phyloP scores from a whole-genome alignment of 1,140 invertebrate species.

The Ephestia elutella region DNA sequence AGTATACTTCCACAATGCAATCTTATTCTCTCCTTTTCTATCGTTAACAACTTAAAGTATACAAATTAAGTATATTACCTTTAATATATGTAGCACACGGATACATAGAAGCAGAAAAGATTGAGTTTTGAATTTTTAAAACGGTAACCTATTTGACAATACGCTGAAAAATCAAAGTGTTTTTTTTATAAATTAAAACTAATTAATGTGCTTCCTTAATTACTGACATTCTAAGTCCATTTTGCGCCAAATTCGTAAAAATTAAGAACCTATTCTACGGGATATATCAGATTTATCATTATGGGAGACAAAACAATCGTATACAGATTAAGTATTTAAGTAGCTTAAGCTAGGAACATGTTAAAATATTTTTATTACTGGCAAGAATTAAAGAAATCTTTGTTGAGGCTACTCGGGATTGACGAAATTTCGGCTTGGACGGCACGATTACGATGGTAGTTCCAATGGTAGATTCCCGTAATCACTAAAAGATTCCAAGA shows the following conservation, averaged over 20 bases:
- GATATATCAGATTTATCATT: constrained; percentile 1
- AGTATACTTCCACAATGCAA: constrained; percentile 64
- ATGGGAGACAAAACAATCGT: constrained; percentile 1
- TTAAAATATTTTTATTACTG: constrained; percentile 37
- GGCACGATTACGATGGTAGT: constrained; percentile 27
- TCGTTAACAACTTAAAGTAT: constrained; percentile 59
- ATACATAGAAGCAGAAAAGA: constrained; percentile 18
- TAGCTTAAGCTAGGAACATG: constrained; percentile 49
- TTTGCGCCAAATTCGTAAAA: neutral
- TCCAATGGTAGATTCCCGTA: neutral
- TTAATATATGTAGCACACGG: constrained; percentile 38
- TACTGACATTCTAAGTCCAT: constrained; percentile 3
- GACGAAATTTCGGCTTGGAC: constrained; percentile 25
- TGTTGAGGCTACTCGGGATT: neutral
- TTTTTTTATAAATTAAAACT: neutral
- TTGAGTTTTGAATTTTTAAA: neutral
- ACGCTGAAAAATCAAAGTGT: neutral
- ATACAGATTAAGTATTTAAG: neutral
- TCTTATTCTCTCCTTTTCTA: constrained; percentile 70
- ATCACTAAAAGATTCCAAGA: neutral
- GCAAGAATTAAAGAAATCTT: constrained; percentile 1
- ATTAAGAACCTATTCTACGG: neutral
- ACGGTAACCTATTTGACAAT: neutral
- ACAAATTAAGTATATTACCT: constrained; percentile 31
- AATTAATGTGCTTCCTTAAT: neutral